Percentiles rank a stretch among this genome's conserved stretches.
Evolutionary conservation across 2,888 invertebrate genomes (phyloP).

Genomic region (Neoitamus cyanurus): DNA sequence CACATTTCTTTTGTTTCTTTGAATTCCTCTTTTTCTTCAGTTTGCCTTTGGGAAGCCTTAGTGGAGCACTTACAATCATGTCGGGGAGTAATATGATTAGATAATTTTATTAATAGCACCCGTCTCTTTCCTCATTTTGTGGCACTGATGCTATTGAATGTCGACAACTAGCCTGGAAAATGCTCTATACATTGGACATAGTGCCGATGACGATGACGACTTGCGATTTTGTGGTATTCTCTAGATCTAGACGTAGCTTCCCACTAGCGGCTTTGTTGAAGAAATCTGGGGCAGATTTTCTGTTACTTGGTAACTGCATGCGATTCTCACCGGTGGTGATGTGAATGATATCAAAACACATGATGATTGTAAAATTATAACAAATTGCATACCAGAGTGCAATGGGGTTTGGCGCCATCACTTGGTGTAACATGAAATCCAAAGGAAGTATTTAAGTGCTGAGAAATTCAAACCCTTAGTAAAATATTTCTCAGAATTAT

Average conservation of each 20-base stretch:
- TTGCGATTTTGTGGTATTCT: not conserved
- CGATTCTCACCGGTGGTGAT: not conserved
- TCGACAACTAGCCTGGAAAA: not conserved
- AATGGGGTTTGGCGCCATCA: no score
- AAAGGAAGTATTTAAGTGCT: no score
- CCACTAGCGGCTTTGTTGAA: not conserved
- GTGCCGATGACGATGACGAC: not conserved
- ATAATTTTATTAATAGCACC: conserved; percentile 35
- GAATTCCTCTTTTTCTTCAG: not conserved
- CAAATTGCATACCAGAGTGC: not conserved
- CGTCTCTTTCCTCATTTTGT: not conserved
- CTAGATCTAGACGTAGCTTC: not conserved
- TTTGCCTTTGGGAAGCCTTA: conserved; percentile 8
- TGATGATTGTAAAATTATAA: not conserved
- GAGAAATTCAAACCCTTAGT: no score
- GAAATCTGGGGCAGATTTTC: not conserved
- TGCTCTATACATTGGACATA: not conserved
- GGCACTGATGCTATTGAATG: not conserved
- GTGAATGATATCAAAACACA: no score
- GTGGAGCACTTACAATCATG: conserved; percentile 23
- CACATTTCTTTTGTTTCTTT: not conserved
- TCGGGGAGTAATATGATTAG: conserved; percentile 31
- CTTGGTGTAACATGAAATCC: no score
- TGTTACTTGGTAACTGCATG: not conserved
- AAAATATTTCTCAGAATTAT: no score